Evolutionary conservation across 2,797 vertebrate species (phyloP).

Genomic region (Scarus forsteni): DNA sequence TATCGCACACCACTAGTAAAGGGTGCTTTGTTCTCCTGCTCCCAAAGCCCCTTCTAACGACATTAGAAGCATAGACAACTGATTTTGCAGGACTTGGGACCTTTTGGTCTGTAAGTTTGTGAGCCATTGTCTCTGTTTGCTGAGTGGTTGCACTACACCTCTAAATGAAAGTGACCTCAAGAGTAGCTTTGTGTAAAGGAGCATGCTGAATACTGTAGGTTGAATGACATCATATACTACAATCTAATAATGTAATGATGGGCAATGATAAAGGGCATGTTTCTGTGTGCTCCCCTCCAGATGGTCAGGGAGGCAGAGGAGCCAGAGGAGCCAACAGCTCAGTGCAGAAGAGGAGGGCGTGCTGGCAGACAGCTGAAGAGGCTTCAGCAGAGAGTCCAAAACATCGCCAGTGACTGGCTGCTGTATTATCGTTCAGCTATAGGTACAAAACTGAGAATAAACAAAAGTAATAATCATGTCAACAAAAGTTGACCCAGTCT

Average conservation of each 20-base stretch:
- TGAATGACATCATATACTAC: conserved; percentile 22
- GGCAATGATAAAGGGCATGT: conserved; percentile 44
- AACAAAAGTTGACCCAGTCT: conserved; percentile 19
- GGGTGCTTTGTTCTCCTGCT: too few relatives aligned
- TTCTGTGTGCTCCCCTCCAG: conserved; percentile 51
- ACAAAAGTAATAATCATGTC: not conserved
- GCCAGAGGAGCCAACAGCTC: conserved; percentile 46
- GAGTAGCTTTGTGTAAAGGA: conserved; percentile 21
- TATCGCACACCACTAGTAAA: too few relatives aligned
- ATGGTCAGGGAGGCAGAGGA: conserved; percentile 46
- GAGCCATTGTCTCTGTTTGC: not conserved
- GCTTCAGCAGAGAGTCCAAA: conserved; percentile 74
- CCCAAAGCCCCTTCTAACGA: too few relatives aligned
- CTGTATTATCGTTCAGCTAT: conserved; percentile 71
- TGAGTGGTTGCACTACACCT: too few relatives aligned
- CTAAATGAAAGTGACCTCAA: not conserved
- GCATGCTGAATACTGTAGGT: conserved; percentile 23
- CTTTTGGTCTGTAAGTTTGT: too few relatives aligned
- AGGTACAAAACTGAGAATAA: conserved; percentile 64
- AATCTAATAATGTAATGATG: conserved; percentile 12
- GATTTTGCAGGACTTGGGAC: too few relatives aligned
- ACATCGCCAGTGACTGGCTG: conserved; percentile 79
- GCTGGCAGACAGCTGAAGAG: conserved; percentile 67
- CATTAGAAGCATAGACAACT: too few relatives aligned
- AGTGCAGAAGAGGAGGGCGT: conserved; percentile 60